Base-by-base conservation (phyloP, 2,113 vertebrate species). In the Pteropus alecto region DNA sequence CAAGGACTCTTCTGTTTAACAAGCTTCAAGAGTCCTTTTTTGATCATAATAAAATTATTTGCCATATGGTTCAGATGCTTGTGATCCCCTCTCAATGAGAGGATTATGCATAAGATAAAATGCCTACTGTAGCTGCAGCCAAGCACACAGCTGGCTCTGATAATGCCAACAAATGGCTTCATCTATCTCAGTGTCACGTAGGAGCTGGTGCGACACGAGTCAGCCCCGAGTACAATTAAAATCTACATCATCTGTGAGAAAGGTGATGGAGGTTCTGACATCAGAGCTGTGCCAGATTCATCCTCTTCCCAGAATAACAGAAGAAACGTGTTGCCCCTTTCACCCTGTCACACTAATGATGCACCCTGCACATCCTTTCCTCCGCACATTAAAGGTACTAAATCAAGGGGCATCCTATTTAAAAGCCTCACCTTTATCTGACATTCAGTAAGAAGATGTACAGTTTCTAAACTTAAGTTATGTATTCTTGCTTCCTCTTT, bases 71-170 rank as follows among this genome's bases (percentile, higher is more conserved):
- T 99, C 98, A 97, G 98, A 99, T 97, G 98, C 98, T 98, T 98
- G 97, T 98, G 98, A 99, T 98, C 98, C 98, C 98, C 97, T 98
- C 98, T 98, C 98, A 98, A 99, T 98, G 98, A 98, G 98, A 97
- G 98, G 98, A 99, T 98, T 98, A 99, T 98, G 98, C 97, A 98
- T 97, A 98, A 99, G 98, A 98, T 99, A 98, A 99, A 99, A 99
- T 99, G 98, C 98, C 98, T 99, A 98, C 98, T 98, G 98, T 98
- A 98, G 98, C 97, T 97, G 95, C 96, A 98, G 98, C 99, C 98
- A 99, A 98, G 98, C 98, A 99, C 99, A 99, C 99, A 99, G 99
- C 99, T 99, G 99, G 99, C 98, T 99, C 98, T 98, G 98, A 99
- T 99, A 99, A 99, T 98, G 98, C 99, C 99, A 99, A 99, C 98